Evolutionary conservation across 2,797 vertebrate species (phyloP), one percentile per base, ranked within the genome.

Genomic region (Enteromius viviparus): DNA sequence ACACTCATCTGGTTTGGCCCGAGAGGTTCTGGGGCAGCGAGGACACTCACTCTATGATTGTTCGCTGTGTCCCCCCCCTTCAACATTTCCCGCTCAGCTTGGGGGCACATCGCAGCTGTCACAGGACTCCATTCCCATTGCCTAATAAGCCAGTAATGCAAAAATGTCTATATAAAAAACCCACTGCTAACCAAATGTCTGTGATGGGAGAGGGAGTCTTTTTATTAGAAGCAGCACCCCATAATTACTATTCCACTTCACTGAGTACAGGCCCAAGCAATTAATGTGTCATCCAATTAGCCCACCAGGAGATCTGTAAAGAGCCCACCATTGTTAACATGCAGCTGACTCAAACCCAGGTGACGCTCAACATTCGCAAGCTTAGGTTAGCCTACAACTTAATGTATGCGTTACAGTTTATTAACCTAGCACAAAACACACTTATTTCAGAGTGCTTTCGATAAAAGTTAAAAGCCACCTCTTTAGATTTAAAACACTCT

Each of bases 211-310:
- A 34, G 85, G 2, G 53, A 76, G 81, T 68, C 58, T 55, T 68
- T 84, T 84, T 81, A 77, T 86, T 84, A 75, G 53, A 79, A 49
- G 19, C 72, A 76, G 78, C 72, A 68, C 70, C 65, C 68, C 26
- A 29, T 84, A 86, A 88, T 86, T 86, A 86, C 77, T 60, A 65
- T 74, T 85, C 68, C 78, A 83, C 81, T 81, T 76, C 32, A 80
- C 71, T 34, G 71, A 84, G 62, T 66, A 75, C 65, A 19, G 21
- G 80, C 80, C 64, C 53, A 80, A 76, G 76, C 81, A 86, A 83
- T 84, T 66, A 84, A 79, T 76, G 62, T 83, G 78, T 71, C 45
- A 71, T 76, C 72, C 65, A 81, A 78, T 87, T 85, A 85, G 51
- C 29, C 62, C 72, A 47, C 51, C 70, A 75, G 68, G 23, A 76